Evolutionary conservation across 2,888 invertebrate species (phyloP), one percentile per base, ranked within the genome.

Genomic region (Netelia melanura): DNA sequence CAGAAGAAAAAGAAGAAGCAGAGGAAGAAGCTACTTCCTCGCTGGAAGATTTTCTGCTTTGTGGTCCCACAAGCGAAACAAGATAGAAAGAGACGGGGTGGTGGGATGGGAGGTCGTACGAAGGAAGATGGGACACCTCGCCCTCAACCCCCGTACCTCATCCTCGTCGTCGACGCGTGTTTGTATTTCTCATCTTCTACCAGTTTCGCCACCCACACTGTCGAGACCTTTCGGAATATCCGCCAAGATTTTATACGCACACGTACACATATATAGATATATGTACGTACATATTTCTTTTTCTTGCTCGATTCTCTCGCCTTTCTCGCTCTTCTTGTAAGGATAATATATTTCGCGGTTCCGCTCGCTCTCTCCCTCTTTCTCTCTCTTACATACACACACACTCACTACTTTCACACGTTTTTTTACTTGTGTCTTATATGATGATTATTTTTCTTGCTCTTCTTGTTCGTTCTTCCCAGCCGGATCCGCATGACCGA

Each of bases 171-270:
- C 88, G 88, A 89, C 88, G 86, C 85, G 87, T 91, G 92, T 91
- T 92, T 93, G 92, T 90, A 90, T 91, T 92, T 93, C 91, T 91
- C 92, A 91, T 92, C 43, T 58, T 68, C 91, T 90, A 91, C 92
- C 90, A 92, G 90, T 90, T 90, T 88, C 86, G 91, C 90, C 91
- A 91, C 92, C 91, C 92, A 91, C 92, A 90, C 90, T 85, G 79
- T 52, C 25, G 65, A 43, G 30, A 38, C 58, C 30, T 75, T 83
- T 54, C 65, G 68, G 75, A 84, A 71, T 72, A 48, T 77, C 61
- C 43, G 64, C 23, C 56, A 67, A 65, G 30, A n/a, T 11, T 75
- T 44, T n/a, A 44, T 58, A 58, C 38, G 9, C 25, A 23, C 25
- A 48, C 23, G 14, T 67, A 44, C 48, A 25, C 11, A 67, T 44